Evolutionary conservation across 92 coral and sea anemone genomes (phyloP), one percentile per base, ranked within the genome.

Genomic region (Paragorgia papillata): DNA sequence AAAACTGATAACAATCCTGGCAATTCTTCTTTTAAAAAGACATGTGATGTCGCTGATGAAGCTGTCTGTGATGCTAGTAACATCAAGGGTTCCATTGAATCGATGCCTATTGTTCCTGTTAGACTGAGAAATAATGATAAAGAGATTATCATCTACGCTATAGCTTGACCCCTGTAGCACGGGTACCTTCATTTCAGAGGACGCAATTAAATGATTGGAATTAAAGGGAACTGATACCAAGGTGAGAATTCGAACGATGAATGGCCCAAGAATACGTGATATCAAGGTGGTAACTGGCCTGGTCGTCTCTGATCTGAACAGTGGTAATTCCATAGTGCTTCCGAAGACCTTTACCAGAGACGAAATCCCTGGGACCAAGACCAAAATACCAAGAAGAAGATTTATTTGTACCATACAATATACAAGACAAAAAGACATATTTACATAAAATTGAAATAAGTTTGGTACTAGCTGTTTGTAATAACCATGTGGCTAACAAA

Each of bases 131-230:
- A n/a, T n/a, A n/a, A n/a, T n/a, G n/a, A n/a, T n/a, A n/a, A n/a
- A 32, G 84, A 66, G 31, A 57, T 82, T 30, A 21, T 53, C 7
- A 75, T 80, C 7, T 85, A 81, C 49, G 84, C 90, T 32, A 86
- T 86, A n/a, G 90, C 75, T 86, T 18, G 84, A 86, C 55, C 46
- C 21, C 53, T 82, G 83, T 32, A 86, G 86, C 37, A 86, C 83
- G 7, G 80, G 80, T 3, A 59, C 83, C 12, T 87, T 87, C 64
- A 66, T 87, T 18, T 57, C 69, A 10, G 69, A 81, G 7, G 87
- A 86, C 2, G 25, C 62, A 5, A 7, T 7, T 3, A 7, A 31
- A 33, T 12, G 20, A 34, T 33, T 30, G 22, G 43, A 62, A 30
- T 20, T 62, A 18, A 21, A 62, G 7, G 69, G 46, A 29, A 27